Base-by-base conservation (phyloP, 1,140 invertebrate species). In the Pantala flavescens region DNA sequence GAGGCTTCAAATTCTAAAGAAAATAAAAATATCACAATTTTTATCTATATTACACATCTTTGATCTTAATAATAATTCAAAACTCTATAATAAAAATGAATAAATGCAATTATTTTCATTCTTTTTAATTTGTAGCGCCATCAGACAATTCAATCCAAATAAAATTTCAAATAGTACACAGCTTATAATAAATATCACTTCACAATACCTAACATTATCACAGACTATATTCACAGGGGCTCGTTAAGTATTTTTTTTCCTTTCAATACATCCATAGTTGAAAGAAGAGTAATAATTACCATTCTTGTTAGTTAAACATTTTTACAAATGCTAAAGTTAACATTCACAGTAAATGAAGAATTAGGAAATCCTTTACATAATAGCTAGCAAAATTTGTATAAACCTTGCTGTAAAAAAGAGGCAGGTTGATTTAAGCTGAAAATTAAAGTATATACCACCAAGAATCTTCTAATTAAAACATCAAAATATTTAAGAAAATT, bases 171-270 rank as follows among this genome's bases (percentile, higher is more conserved):
- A 19, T 21, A 63, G 3, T 63, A 63, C 16, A 63, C 49, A 63
- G n/a, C 49, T 63, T 63, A 63, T 21, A 63, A 63, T 63, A 63
- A 63, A 63, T 63, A 63, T 63, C 49, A 63, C 49, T 63, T 63
- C 49, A 63, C 49, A 63, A 63, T 63, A 63, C 49, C 49, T 63
- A 63, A 63, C 49, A 63, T 63, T 63, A 63, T 63, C 49, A 63
- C 49, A 63, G 49, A 63, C 49, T 63, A 63, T 63, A 63, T 63
- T 63, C 49, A 63, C 49, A 63, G n/a, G 49, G 49, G 49, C 49
- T 63, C 12, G 49, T 63, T 63, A 63, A 63, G 49, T 63, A 63
- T 63, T 63, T 63, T 63, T 63, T 21, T 21, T 63, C n/a, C n/a
- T 21, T 63, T 19, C 49, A 63, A 21, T 3, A 63, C 14, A 19